Evolutionary conservation across 2,888 invertebrate species (phyloP).

Genomic region (Blastobasis lacticolella): DNA sequence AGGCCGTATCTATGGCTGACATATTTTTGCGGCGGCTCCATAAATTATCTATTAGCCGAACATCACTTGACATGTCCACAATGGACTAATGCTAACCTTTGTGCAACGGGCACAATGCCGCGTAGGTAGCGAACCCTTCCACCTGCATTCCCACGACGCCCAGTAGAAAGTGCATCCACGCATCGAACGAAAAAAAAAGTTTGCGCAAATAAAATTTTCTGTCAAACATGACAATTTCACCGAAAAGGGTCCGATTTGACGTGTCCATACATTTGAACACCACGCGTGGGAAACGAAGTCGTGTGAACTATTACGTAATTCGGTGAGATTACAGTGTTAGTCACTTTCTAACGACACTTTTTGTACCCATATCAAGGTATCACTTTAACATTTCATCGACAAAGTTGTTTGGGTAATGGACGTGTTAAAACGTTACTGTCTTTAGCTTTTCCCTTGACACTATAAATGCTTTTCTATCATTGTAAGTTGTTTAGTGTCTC

Average conservation of each 20-base stretch:
- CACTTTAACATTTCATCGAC: constrained; percentile 10
- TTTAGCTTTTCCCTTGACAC: neutral
- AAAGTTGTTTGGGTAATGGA: constrained; percentile 8
- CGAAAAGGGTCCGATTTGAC: constrained; percentile 49
- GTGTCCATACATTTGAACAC: constrained; percentile 32
- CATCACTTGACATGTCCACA: constrained; percentile 65
- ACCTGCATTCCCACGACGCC: constrained; percentile 70
- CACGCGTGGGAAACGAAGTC: constrained; percentile 50
- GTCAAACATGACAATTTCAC: constrained; percentile 62
- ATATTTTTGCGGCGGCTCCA: constrained; percentile 49
- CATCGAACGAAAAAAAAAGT: constrained; percentile 40
- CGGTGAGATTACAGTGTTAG: constrained; percentile 2
- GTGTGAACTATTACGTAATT: constrained; percentile 26
- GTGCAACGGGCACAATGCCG: constrained; percentile 60
- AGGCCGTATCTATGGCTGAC: constrained; percentile 40
- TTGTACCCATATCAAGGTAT: constrained; percentile 11
- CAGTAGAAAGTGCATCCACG: constrained; percentile 58
- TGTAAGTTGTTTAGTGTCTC: too few relatives aligned
- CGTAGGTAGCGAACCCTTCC: constrained; percentile 55
- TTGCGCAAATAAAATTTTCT: constrained; percentile 65
- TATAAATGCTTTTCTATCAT: too few relatives aligned
- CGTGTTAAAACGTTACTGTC: constrained; percentile 6
- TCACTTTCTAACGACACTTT: constrained; percentile 3
- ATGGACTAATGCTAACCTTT: constrained; percentile 61
- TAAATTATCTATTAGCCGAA: constrained; percentile 71